Base-by-base conservation (phyloP, 2,113 vertebrate genomes). In the Oncorhynchus tshawytscha region DNA sequence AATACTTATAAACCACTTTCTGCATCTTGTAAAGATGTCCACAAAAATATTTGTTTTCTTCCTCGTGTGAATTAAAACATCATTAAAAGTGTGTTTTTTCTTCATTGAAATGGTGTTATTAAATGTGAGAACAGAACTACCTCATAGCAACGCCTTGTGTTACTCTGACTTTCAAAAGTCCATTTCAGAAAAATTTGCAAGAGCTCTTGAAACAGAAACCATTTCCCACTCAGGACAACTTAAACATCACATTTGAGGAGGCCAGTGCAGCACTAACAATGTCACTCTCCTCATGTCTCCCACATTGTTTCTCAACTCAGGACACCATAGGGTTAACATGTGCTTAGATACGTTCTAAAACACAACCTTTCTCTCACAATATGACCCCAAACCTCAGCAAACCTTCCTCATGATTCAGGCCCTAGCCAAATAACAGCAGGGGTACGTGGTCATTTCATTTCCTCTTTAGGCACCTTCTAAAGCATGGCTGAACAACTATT, bases 321-420 rank as follows among this genome's bases (percentile, higher is more conserved):
- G 80, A 88, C 86, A 71, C 20, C 73, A 86, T 8, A 67, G 70
- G 79, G 77, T 81, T 67, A 83, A 87, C 82, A 76, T 80, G 80
- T 78, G 62, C 78, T 75, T 73, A 71, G 72, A 82, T 82, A 79
- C 83, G 73, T 73, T 82, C 48, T 76, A 67, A 82, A 76, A 59
- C 34, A 59, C 75, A 77, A 70, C 70, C 67, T 76, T 24, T 81
- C 74, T 72, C 74, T 75, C 67, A 64, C 27, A 54, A 84, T 73
- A 54, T 82, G 72, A 70, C 76, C 79, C 79, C 78, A 54, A 95
- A 95, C 91, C 88, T 86, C 89, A 92, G 93, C 94, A 94, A 94
- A 95, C 90, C 90, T 90, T 93, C 90, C 89, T 82, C 57, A 91
- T 93, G 22, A 48, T 93, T 94, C 94, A 95, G 94, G 93, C 81